A percentile compares a stretch with the other conserved stretches of the same genome.
Conservation (phyloP, 2,797 vertebrate species). For the Dromococcyx pavoninus region DNA sequence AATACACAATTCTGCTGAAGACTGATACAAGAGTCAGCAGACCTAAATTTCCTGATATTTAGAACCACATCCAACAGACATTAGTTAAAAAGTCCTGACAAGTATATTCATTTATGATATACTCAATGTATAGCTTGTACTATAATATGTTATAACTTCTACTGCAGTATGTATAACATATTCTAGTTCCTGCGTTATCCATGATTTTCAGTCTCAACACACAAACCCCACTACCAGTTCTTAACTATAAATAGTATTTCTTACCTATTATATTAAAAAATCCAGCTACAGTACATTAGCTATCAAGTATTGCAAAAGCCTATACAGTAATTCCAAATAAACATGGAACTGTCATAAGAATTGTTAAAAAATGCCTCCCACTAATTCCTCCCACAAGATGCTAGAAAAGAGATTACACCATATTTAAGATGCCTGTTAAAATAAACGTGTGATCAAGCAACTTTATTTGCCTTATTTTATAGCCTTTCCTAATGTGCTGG, state of each 20-base stretch:
- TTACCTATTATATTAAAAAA: background rate
- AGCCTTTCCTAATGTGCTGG: background rate
- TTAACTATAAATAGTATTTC: background rate
- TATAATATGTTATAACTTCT: background rate
- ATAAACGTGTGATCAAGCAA: background rate
- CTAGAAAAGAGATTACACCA: background rate
- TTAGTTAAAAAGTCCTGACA: background rate
- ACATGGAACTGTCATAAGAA: background rate
- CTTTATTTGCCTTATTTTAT: background rate
- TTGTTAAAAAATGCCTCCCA: background rate
- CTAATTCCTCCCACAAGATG: background rate
- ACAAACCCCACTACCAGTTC: background rate
- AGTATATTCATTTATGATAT: background rate
- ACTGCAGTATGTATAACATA: background rate
- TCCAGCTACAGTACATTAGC: background rate
- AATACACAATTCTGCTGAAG: background rate
- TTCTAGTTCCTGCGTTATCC: background rate
- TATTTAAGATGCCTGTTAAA: conserved; percentile 11
- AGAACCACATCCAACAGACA: background rate
- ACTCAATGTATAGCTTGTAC: background rate
- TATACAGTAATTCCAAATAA: background rate
- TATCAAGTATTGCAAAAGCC: background rate
- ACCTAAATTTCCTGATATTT: background rate
- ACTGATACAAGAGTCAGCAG: background rate
- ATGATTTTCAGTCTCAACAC: background rate